Base-by-base conservation (phyloP, 2,797 vertebrate genomes). In the Pipistrellus pipistrellus region DNA sequence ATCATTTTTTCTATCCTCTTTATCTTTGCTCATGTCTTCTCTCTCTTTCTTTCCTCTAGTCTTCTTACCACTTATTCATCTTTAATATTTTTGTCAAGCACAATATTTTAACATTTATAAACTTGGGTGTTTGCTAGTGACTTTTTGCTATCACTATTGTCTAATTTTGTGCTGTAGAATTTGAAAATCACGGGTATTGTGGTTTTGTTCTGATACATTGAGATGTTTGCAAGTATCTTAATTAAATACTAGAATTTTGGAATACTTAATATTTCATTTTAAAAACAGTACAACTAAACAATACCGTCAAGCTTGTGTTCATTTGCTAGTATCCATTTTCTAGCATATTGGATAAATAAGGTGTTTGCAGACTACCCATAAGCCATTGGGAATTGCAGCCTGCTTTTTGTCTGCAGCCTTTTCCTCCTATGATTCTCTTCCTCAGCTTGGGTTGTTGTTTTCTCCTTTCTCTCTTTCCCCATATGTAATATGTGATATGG, bases 81-180 rank as follows among this genome's bases (percentile, higher is more conserved):
- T 64, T 46, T 57, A 81, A 68, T 85, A 44, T 41, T 75, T 68
- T 80, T 32, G 20, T 66, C 4, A 41, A 68, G 27, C 14, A 38
- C 51, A 41, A 64, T 72, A 88, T 72, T 66, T 80, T 72, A 84
- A 84, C 62, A 84, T n/a, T 21, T 64, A 53, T 41, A 84, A 81
- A 13, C 35, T 72, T 12, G 20, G 8, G 21, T 51, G 23, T 85
- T 92, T 71, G 80, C 17, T 17, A 21, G 38, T 38, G 21, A 66
- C 4, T 71, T 35, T 69, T 80, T 6, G 55, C 27, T 46, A 23
- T 53, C n/a, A 25, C 32, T 71, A 6, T 7, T 41, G 20, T 35
- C 64, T 68, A 51, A 85, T 57, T 89, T 85, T 89, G 20, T 73
- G 41, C 6, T 51, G 41, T 20, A 14, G 15, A 85, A 41, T 41